Evolutionary conservation across 2,888 invertebrate genomes (phyloP).

Genomic region (Drosophila anomelani): DNA sequence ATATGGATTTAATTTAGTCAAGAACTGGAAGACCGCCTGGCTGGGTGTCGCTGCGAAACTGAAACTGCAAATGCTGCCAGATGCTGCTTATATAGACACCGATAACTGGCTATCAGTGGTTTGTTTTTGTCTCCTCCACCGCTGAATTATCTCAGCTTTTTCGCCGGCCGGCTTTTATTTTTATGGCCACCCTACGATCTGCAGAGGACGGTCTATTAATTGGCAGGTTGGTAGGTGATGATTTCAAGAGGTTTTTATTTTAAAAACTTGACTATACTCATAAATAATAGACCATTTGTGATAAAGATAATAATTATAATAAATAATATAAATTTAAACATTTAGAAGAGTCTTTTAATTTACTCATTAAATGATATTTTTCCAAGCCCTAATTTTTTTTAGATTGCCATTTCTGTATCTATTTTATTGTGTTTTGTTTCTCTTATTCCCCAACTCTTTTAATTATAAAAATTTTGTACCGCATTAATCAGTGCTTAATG

Average conservation of each 20-base stretch:
- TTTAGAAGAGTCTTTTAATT: too few relatives aligned
- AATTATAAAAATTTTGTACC: background rate
- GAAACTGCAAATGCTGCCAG: conserved; percentile 40
- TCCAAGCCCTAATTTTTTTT: too few relatives aligned
- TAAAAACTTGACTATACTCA: too few relatives aligned
- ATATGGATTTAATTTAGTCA: background rate
- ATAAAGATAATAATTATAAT: too few relatives aligned
- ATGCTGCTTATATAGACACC: conserved; percentile 59
- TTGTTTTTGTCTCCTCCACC: conserved; percentile 33
- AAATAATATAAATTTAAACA: too few relatives aligned
- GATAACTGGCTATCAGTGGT: conserved; percentile 45
- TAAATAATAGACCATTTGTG: too few relatives aligned
- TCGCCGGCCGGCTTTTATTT: conserved; percentile 64
- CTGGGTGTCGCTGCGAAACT: conserved; percentile 50
- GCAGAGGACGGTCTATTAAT: background rate
- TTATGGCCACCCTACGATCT: conserved; percentile 2
- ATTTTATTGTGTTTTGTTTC: background rate
- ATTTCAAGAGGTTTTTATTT: too few relatives aligned
- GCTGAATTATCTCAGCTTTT: conserved; percentile 31
- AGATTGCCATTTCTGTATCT: background rate
- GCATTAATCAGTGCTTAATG: background rate
- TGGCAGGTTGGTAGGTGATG: background rate
- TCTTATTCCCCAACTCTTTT: background rate
- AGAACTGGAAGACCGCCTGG: conserved; percentile 31
- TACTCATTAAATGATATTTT: too few relatives aligned